A percentile compares a stretch with the other conserved stretches of the same genome.
phyloP scores from a whole-genome alignment of 1,140 invertebrate species.

The Zophobas morio region DNA sequence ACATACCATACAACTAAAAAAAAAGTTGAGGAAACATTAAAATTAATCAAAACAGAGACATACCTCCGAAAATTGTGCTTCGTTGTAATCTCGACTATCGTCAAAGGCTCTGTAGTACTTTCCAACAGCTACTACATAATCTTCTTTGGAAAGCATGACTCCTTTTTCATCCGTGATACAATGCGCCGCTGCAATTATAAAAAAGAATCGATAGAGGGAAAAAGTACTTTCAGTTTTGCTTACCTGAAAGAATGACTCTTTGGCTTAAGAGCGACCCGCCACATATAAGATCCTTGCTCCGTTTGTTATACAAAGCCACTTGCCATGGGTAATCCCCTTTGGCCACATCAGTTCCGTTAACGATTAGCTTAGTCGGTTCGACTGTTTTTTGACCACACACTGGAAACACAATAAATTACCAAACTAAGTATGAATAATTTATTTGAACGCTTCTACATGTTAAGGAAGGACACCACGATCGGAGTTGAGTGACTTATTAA shows the following conservation, averaged over 20 bases:
- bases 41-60: neutral
- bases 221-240: neutral
- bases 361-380: neutral
- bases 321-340: constrained; percentile 36
- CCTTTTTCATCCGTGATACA: constrained; percentile 54
- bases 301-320: neutral
- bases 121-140: constrained; percentile 54
- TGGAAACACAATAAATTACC: constrained; percentile 1
- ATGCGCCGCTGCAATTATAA: constrained; percentile 57
- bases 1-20: constrained; percentile 1
- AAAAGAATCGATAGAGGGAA: neutral
- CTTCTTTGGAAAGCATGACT: constrained; percentile 8
- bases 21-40: neutral
- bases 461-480: neutral
- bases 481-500: neutral
- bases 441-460: constrained; percentile 4
- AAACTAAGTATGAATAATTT: constrained; percentile 4
- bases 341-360: neutral
- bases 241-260: constrained; percentile 51
- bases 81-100: constrained; percentile 4
- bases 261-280: constrained; percentile 30
- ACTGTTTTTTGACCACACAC: constrained; percentile 25
- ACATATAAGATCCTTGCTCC: constrained; percentile 14
- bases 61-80: constrained; percentile 17
- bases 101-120: constrained; percentile 56